Evolutionary conservation across 1,140 invertebrate species (phyloP), one percentile per base, ranked within the genome.

Genomic region (Anoplolepis gracilipes): DNA sequence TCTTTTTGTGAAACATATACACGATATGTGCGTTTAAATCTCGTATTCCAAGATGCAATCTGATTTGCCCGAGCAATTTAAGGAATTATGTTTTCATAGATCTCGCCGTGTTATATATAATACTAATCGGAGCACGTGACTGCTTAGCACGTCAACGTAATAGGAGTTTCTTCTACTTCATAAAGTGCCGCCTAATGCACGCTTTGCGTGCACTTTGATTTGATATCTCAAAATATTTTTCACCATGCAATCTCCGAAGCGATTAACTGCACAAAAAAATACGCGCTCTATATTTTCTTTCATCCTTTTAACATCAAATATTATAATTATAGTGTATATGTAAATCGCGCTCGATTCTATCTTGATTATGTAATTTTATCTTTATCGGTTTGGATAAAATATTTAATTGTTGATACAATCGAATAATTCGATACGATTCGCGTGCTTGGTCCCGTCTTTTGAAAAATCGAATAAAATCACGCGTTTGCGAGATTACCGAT

Each of bases 161-260:
- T 76, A 19, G 33, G 5, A 76, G 73, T 76, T 76, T 76, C 73
- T 76, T 46, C 13, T 25, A 61, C 59, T 76, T 76, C n/a, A 61
- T 62, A n/a, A 25, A 55, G 69, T 76, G 59, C 30, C 33, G n/a
- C 53, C n/a, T 73, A 73, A 76, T 61, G 30, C 39, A 61, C 30
- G 46, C n/a, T 25, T 76, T 53, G 73, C 55, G 55, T 76, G 73
- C 73, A 30, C 46, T 61, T 61, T 25, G 53, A 22, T 67, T 42
- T 55, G 22, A 70, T 87, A 78, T 62, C 55, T 57, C 13, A 33
- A 73, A 49, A 57, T 69, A 69, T 39, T 28, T 49, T 46, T 30
- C 39, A 28, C n/a, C 69, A 59, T 53, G 69, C 69, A 55, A 72
- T 30, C 46, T 11, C 46, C 46, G 25, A 72, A 53, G 33, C 46